Conservation (phyloP, 2,797 vertebrate genomes). For the Trachurus trachurus region DNA sequence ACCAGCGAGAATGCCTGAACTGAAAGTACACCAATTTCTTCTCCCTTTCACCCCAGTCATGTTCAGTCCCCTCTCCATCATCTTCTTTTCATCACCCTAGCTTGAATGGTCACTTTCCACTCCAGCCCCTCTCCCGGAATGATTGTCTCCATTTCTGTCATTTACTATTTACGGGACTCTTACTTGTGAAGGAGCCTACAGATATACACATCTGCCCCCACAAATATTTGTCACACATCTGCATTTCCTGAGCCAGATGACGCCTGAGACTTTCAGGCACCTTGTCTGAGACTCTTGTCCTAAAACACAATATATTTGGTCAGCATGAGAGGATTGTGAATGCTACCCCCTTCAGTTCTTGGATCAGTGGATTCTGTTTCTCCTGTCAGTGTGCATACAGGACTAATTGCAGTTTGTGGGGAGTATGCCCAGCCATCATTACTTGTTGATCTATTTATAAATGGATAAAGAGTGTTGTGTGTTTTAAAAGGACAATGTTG, state of each 20-base stretch:
- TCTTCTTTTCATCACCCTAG: slow-evolving; percentile 21
- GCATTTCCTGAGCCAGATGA: slow-evolving; percentile 73
- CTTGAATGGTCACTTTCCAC: slow-evolving; percentile 49
- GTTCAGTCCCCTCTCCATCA: neutral
- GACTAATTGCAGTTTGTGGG: slow-evolving; percentile 70
- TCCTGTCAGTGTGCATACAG: slow-evolving; percentile 65
- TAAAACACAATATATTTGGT: slow-evolving; percentile 61
- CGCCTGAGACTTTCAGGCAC: slow-evolving; percentile 64
- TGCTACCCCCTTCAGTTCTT: slow-evolving; percentile 54
- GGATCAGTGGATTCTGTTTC: slow-evolving; percentile 64
- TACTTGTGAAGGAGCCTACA: slow-evolving; percentile 76
- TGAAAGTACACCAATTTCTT: slow-evolving; percentile 27
- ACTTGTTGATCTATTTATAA: slow-evolving; percentile 79
- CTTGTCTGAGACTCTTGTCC: slow-evolving; percentile 78
- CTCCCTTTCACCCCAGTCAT: neutral
- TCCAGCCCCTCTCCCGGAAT: slow-evolving; percentile 29
- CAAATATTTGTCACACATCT: slow-evolving; percentile 50
- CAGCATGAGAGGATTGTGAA: slow-evolving; percentile 74
- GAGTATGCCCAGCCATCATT: slow-evolving; percentile 61
- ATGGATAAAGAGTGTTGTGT: slow-evolving; percentile 74
- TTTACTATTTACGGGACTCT: slow-evolving; percentile 65
- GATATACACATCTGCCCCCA: slow-evolving; percentile 51
- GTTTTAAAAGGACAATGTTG: slow-evolving; percentile 74
- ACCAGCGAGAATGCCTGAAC: slow-evolving; percentile 92
- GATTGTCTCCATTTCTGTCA: slow-evolving; percentile 28